These are phyloP conservation scores for Calyptomena viridis DNA, from an alignment of 2,113 vertebrate species.

Conservation along the genomic window DNA sequence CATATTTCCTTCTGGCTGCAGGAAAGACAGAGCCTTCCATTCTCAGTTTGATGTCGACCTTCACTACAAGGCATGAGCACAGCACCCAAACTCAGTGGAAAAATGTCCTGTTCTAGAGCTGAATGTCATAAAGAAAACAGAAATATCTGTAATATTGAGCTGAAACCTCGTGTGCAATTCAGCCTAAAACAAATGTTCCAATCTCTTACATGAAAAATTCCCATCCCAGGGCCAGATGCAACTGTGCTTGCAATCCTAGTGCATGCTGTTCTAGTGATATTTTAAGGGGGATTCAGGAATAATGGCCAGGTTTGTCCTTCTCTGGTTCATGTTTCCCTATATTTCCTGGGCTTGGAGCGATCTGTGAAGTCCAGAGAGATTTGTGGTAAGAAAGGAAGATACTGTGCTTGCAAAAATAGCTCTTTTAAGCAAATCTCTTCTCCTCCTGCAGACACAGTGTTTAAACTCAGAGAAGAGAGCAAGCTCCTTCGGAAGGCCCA, in stretches of 20 bases:
- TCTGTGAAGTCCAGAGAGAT: neutral
- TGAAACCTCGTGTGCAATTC: neutral
- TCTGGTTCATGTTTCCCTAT: neutral
- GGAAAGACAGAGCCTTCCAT: neutral
- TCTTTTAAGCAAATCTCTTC: neutral
- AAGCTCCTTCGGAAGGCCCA: conserved; percentile 71
- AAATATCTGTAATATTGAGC: neutral
- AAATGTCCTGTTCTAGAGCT: neutral
- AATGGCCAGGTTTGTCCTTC: neutral
- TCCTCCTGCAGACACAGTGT: conserved; percentile 60
- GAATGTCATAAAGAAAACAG: neutral
- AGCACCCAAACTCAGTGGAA: neutral
- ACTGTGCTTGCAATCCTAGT: neutral
- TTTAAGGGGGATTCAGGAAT: neutral
- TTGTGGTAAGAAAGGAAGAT: neutral
- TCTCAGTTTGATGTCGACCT: neutral
- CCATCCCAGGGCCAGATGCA: neutral
- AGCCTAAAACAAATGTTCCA: neutral
- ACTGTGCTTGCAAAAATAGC: fast-evolving
- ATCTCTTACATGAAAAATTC: neutral
- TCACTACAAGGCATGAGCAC: neutral
- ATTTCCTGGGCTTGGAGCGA: neutral
- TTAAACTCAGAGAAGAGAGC: conserved; percentile 72
- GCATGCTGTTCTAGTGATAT: too few species aligned
- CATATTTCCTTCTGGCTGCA: neutral